A percentile compares a stretch with the other conserved stretches of the same genome.
phyloP scores from a whole-genome alignment of 2,797 vertebrate genomes.

The Sebastes flavidus region DNA sequence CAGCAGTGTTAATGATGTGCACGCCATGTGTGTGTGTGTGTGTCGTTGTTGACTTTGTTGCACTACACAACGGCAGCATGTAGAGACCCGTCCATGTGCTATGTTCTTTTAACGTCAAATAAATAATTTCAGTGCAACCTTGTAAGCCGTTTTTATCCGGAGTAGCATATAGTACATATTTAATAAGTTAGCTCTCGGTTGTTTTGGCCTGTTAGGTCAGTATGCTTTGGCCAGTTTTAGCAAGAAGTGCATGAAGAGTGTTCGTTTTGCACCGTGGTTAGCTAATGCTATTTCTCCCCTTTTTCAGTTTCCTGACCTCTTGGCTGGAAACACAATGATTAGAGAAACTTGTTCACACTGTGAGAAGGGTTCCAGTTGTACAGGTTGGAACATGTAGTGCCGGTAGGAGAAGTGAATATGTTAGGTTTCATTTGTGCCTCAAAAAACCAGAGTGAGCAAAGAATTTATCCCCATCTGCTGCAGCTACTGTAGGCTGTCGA shows the following conservation, averaged over 20 bases:
- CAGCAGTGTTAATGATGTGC: slow-evolving; percentile 46
- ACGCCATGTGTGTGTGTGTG: not conserved
- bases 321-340: slow-evolving; percentile 29
- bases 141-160: not conserved
- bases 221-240: not conserved
- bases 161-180: not conserved
- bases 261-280: not conserved
- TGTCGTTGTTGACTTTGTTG: not conserved
- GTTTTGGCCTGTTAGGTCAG: not conserved
- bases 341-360: slow-evolving; percentile 4
- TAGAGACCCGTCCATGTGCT: not conserved
- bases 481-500: not conserved
- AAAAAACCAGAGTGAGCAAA: not conserved
- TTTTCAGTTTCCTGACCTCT: slow-evolving; percentile 14
- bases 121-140: not conserved
- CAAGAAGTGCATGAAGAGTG: not conserved
- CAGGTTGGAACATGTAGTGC: slow-evolving; percentile 19
- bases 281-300: not conserved
- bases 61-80: not conserved
- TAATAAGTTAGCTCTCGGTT: not conserved
- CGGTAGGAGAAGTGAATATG: not conserved
- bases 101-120: not conserved
- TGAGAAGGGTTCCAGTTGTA: not conserved
- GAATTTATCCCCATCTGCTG: slow-evolving; percentile 1
- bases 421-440: slow-evolving; percentile 1